phyloP scores from a whole-genome alignment of 2,888 invertebrate species.

The Zeuzera pyrina region DNA sequence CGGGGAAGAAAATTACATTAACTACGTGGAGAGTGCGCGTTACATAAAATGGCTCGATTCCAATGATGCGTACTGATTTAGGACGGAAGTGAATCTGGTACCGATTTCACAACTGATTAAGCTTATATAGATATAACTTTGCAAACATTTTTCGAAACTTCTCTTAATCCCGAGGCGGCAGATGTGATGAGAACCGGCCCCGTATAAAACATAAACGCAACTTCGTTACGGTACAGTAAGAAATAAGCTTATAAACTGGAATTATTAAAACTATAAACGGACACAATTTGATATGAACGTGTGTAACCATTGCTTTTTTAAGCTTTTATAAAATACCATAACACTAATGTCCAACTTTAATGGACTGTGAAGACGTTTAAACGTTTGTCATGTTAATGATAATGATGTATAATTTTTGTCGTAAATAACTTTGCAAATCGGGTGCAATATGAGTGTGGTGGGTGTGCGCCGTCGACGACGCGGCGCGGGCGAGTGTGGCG shows the following conservation, averaged over 20 bases:
- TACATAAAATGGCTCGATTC: slow-evolving; percentile 74
- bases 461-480: background rate
- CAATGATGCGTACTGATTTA: slow-evolving; percentile 71
- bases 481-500: background rate
- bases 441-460: too few relatives aligned
- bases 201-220: slow-evolving; percentile 38
- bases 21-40: slow-evolving; percentile 63
- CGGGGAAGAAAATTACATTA: slow-evolving; percentile 65
- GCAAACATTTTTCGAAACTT: slow-evolving; percentile 62
- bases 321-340: slow-evolving; percentile 64
- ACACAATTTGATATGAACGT: slow-evolving; percentile 72
- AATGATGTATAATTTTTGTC: slow-evolving; percentile 20
- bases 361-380: slow-evolving; percentile 43
- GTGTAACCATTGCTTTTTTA: slow-evolving; percentile 64
- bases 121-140: slow-evolving; percentile 66
- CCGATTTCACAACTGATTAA: slow-evolving; percentile 70
- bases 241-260: slow-evolving; percentile 69
- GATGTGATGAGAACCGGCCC: slow-evolving; percentile 39
- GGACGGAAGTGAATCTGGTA: slow-evolving; percentile 74
- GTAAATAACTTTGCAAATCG: too few relatives aligned
- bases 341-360: slow-evolving; percentile 50
- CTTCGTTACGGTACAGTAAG: slow-evolving; percentile 55
- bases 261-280: slow-evolving; percentile 68
- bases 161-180: slow-evolving; percentile 42
- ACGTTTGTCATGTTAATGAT: slow-evolving; percentile 24